A percentile compares a stretch with the other conserved stretches of the same genome.
Evolutionary conservation across 2,888 invertebrate genomes (phyloP).

Genomic region (Hyalella azteca): DNA sequence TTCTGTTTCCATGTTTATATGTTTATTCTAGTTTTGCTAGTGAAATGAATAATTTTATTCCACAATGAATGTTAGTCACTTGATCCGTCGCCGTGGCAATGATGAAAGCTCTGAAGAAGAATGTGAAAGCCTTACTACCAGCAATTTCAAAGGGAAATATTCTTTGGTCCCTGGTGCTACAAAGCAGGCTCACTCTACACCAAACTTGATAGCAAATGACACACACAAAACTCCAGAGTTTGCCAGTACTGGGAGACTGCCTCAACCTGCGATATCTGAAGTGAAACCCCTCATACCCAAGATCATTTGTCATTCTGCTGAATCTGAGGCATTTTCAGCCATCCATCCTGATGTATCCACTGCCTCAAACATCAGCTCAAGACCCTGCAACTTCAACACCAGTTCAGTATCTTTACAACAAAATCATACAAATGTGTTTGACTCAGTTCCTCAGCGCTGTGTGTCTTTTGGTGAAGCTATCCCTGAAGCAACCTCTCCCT

Average conservation of each 20-base stretch:
- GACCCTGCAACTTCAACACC: background rate
- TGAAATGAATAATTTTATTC: background rate
- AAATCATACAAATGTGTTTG: no score
- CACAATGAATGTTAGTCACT: slow-evolving; percentile 21
- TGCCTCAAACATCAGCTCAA: background rate
- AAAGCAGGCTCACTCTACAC: background rate
- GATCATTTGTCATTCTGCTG: background rate
- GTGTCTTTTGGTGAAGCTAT: background rate
- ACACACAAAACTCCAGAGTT: background rate
- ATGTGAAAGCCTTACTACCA: background rate
- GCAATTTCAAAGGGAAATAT: background rate
- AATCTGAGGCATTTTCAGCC: background rate
- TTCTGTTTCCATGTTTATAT: no score
- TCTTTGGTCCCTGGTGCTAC: background rate
- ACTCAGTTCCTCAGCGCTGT: background rate
- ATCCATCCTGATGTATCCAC: background rate
- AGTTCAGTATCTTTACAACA: background rate
- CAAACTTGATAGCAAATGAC: background rate
- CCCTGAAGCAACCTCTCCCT: background rate
- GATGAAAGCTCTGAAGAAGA: background rate
- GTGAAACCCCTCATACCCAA: background rate
- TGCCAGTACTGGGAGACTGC: background rate
- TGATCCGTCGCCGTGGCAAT: background rate
- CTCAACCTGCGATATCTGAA: background rate
- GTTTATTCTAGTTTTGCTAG: no score